Evolutionary conservation across 1,140 invertebrate genomes (phyloP).

Genomic region (Megathymus violae): DNA sequence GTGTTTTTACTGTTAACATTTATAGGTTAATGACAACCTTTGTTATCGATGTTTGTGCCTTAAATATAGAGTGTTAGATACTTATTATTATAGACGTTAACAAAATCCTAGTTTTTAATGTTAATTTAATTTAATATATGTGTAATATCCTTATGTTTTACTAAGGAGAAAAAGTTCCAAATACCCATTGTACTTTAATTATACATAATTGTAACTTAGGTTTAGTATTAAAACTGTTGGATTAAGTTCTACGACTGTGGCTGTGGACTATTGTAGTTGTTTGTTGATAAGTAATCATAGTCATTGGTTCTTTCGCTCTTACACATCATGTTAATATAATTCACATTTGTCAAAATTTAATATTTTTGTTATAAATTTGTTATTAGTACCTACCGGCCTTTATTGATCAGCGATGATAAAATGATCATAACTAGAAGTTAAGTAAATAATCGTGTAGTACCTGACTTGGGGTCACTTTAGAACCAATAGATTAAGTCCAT

Average conservation of each 20-base stretch:
- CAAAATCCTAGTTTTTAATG: constrained; percentile 20
- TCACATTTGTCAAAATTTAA: too few relatives aligned
- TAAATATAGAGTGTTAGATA: constrained; percentile 66
- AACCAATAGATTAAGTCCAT: too few relatives aligned
- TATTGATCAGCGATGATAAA: too few relatives aligned
- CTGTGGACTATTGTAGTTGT: constrained; percentile 67
- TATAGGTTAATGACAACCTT: constrained; percentile 36
- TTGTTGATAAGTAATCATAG: constrained; percentile 73
- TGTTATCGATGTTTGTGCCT: constrained; percentile 63
- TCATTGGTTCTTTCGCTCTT: constrained; percentile 48
- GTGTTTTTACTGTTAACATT: constrained; percentile 45
- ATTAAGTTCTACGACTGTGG: constrained; percentile 67
- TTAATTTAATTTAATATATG: constrained; percentile 22
- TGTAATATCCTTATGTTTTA: constrained; percentile 24
- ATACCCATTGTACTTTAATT: constrained; percentile 47
- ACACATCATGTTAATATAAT: too few relatives aligned
- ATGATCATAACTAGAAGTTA: too few relatives aligned
- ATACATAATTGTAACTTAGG: constrained; percentile 44
- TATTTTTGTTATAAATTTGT: too few relatives aligned
- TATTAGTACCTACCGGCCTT: too few relatives aligned
- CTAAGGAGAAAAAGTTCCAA: constrained; percentile 49
- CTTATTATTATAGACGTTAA: constrained; percentile 33
- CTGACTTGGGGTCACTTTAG: too few relatives aligned
- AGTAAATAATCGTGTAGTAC: too few relatives aligned
- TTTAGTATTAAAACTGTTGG: constrained; percentile 42